A percentile compares a stretch with the other conserved stretches of the same genome.
Conservation (phyloP, 2,888 invertebrate species). For the Argynnis bischoffii region DNA sequence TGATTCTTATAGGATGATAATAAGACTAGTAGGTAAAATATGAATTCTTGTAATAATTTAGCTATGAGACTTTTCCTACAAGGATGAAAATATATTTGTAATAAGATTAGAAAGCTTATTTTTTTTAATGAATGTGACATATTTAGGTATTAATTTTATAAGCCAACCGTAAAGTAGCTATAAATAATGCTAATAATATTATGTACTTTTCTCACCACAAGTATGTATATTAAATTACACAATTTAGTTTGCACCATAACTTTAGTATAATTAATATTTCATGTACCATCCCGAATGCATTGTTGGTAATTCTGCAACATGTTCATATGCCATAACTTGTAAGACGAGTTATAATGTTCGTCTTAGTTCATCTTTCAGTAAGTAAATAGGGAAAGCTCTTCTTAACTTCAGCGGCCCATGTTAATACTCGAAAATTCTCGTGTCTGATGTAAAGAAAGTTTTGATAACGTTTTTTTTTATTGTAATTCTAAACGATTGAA, state of each 20-base stretch:
- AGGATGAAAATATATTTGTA: no score
- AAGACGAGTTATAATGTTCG: slow-evolving; percentile 27
- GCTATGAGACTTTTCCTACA: no score
- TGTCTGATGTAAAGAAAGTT: slow-evolving; percentile 5
- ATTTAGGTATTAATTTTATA: no score
- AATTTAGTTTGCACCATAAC: slow-evolving; percentile 2
- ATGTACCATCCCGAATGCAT: slow-evolving; percentile 4
- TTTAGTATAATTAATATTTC: slow-evolving; percentile 10
- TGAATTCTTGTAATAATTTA: no score
- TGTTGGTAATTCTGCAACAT: slow-evolving; percentile 31
- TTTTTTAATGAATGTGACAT: no score
- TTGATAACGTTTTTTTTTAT: background rate
- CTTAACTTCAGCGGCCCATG: slow-evolving; percentile 21
- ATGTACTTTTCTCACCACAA: background rate
- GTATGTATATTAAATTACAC: background rate
- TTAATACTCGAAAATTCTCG: slow-evolving; percentile 12
- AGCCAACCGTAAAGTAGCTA: no score
- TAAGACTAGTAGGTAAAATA: no score
- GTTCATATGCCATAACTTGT: slow-evolving; percentile 22
- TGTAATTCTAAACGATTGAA: background rate
- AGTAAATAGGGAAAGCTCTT: slow-evolving; percentile 37
- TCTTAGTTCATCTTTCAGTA: slow-evolving; percentile 25
- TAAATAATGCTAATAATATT: no score
- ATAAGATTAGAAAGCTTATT: no score
- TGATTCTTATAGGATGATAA: no score